Evolutionary conservation across 2,113 vertebrate species (phyloP).

Genomic region (Protobothrops mucrosquamatus): DNA sequence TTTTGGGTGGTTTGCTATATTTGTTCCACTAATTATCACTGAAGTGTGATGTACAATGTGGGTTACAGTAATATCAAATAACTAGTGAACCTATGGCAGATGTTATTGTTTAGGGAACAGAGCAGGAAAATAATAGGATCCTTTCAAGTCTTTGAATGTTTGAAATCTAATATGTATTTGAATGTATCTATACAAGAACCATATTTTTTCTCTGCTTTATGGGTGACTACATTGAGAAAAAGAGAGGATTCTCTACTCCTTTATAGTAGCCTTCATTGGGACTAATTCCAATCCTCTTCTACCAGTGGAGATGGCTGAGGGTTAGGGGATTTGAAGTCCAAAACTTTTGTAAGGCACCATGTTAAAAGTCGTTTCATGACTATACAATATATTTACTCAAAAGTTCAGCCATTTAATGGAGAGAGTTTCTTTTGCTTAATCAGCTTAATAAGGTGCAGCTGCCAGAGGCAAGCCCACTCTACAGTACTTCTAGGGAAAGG

Average conservation of each 20-base stretch:
- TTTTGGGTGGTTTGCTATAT: constrained; percentile 28
- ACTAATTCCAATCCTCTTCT: neutral
- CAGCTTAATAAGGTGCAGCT: neutral
- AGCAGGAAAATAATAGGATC: neutral
- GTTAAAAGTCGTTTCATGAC: neutral
- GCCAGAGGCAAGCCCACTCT: neutral
- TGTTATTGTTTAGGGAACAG: constrained; percentile 32
- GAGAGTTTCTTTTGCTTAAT: neutral
- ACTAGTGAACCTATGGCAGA: constrained; percentile 5
- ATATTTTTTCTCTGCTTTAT: constrained; percentile 32
- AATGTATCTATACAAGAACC: constrained; percentile 5
- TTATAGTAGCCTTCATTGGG: neutral
- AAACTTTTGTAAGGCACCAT: neutral
- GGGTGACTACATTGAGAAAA: neutral
- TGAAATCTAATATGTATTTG: constrained; percentile 31
- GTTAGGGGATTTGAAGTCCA: neutral
- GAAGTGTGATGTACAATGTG: constrained; percentile 21
- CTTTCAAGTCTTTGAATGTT: constrained; percentile 20
- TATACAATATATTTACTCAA: neutral
- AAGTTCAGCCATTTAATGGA: neutral
- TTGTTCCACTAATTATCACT: constrained; percentile 28
- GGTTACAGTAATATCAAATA: constrained; percentile 26
- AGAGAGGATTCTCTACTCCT: neutral
- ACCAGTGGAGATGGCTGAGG: neutral
- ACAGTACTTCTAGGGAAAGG: neutral